A percentile compares a stretch with the other conserved stretches of the same genome.
Conservation (phyloP, 2,888 invertebrate genomes). For the Cremastobaeus sp. region DNA sequence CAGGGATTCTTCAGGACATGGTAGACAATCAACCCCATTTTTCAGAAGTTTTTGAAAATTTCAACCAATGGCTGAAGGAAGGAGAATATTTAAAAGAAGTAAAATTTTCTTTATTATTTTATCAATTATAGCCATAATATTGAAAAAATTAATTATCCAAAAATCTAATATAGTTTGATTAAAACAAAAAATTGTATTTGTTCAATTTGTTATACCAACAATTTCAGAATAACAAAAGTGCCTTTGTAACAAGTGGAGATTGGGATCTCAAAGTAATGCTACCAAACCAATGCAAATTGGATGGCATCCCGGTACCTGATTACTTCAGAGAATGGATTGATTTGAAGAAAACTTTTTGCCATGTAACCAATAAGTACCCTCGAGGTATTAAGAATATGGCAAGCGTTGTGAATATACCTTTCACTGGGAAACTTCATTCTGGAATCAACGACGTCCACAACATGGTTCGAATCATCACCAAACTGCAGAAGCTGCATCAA, state of each 20-base stretch:
- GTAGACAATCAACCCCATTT: constrained; percentile 79
- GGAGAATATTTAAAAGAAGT: constrained; percentile 71
- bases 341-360: constrained; percentile 79
- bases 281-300: constrained; percentile 78
- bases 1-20: constrained; percentile 82
- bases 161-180: neutral
- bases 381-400: constrained; percentile 76
- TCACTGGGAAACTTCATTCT: constrained; percentile 78
- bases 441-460: constrained; percentile 77
- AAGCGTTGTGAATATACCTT: constrained; percentile 67
- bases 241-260: constrained; percentile 82
- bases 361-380: constrained; percentile 75
- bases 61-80: constrained; percentile 79
- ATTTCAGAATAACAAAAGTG: constrained; percentile 69
- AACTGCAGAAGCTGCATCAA: constrained; percentile 61
- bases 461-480: constrained; percentile 68
- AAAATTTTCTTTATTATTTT: neutral
- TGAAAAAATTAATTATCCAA: constrained; percentile 2
- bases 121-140: neutral
- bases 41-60: constrained; percentile 77
- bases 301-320: constrained; percentile 72
- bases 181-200: neutral
- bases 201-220: neutral
- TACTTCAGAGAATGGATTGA: constrained; percentile 81
- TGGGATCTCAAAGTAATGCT: constrained; percentile 81